phyloP scores from a whole-genome alignment of 2,797 vertebrate species.

The Pempheris klunzingeri region DNA sequence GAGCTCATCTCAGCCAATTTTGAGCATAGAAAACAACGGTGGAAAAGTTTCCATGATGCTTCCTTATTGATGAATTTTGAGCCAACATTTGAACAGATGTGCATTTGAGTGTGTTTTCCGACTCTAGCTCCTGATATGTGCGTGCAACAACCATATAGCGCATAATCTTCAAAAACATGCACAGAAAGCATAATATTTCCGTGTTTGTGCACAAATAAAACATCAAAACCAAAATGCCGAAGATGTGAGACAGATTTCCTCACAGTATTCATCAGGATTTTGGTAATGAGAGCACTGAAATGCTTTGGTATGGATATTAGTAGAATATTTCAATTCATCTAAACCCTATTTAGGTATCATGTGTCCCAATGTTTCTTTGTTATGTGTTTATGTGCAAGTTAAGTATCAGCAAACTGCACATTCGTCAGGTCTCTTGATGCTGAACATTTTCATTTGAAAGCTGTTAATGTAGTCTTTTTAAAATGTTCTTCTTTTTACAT shows the following conservation, averaged over 20 bases:
- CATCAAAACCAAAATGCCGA: not conserved
- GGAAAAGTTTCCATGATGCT: slow-evolving; percentile 15
- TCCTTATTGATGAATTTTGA: slow-evolving; percentile 18
- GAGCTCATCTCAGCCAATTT: slow-evolving; percentile 19
- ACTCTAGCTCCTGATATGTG: not conserved
- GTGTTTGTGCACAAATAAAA: not conserved
- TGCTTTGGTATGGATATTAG: slow-evolving; percentile 6
- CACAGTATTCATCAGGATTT: not conserved
- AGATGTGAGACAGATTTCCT: not conserved
- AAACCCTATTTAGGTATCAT: not conserved
- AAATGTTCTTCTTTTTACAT: too few relatives aligned
- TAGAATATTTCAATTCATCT: not conserved
- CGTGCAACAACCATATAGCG: not conserved
- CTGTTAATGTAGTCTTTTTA: too few relatives aligned
- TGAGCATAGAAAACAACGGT: not conserved
- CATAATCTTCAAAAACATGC: slow-evolving; percentile 1
- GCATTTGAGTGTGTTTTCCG: not conserved
- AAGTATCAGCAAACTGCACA: not conserved
- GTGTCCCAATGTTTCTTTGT: not conserved
- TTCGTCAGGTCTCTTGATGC: not conserved
- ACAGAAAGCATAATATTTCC: not conserved
- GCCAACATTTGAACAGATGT: slow-evolving; percentile 19
- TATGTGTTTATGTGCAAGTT: not conserved
- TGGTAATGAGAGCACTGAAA: not conserved
- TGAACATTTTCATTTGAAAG: not conserved